Evolutionary conservation across 2,113 vertebrate genomes (phyloP), one percentile per base, ranked within the genome.

Genomic region (Aphelocoma coerulescens): DNA sequence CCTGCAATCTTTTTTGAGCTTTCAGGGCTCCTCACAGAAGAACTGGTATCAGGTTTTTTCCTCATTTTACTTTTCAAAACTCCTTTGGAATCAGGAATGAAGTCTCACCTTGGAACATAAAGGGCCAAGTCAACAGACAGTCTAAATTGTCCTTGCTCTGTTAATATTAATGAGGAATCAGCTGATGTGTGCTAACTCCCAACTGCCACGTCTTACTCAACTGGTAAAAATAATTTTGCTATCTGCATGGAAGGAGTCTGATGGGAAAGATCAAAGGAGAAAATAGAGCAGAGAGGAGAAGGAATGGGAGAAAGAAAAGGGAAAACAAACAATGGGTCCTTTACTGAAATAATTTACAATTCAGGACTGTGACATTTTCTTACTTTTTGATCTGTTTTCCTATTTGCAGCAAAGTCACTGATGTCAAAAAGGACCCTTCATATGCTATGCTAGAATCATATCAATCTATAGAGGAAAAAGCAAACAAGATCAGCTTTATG

Each of bases 381-480:
- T 93, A 95, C 85, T 96, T 96, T 95, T 86, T 93, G 52, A 89
- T 90, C 85, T 94, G 68, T 63, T 96, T 95, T 86, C 63, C 79
- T 95, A 88, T 68, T 84, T 93, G 85, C 88, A 93, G 83, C 68
- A 96, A 95, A 96, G 68, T 61, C 88, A 89, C 37, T 94, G 83
- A 91, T 87, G 80, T 39, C 94, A 94, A 73, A 94, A 93, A 88
- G 54, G 75, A 77, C 48, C 82, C 65, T 90, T 92, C 79, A 77
- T 35, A 91, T 71, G 65, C 73, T 96, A 93, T 65, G 76, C 86
- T 91, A 96, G 49, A 75, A 79, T 67, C 79, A 46, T 83, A 93
- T 9, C 76, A 93, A 74, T 94, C 93, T 96, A 94, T 2, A 78
- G 76, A 91, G 63, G 82, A 90, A 89, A 92, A 94, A 96, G 81